Evolutionary conservation across 2,888 invertebrate species (phyloP), one percentile per base, ranked within the genome.

Genomic region (Anthophora plumipes): DNA sequence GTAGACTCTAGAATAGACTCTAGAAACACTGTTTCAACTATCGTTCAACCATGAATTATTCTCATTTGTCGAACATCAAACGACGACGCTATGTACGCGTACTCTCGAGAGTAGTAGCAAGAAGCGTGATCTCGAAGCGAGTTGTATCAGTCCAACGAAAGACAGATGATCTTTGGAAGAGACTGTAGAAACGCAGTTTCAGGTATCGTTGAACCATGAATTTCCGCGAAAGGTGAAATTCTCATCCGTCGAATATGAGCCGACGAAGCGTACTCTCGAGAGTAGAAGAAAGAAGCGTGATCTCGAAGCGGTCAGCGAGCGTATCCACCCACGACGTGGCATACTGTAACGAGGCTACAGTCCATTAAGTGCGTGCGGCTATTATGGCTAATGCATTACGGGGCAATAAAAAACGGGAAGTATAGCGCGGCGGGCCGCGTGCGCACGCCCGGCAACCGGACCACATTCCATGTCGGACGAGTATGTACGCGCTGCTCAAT

Each of bases 381-480:
- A 91, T 91, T 92, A 90, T 91, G 91, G 90, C 91, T 92, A 91
- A 92, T 91, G 91, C 91, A 90, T 91, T 92, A 90, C 90, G 87
- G 89, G 89, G 89, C 89, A 82, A 90, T 89, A 88, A 88, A 89
- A 89, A 91, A 89, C 83, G 85, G 83, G 84, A 85, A 89, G 86
- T 89, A 88, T 89, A 89, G 89, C 84, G 72, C 81, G 68, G 82
- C 66, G 71, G 80, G 77, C 77, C 73, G 74, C 70, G 77, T 72
- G 77, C 81, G 85, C 82, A 82, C 85, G 86, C 77, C 83, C 82
- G 85, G 78, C 80, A 80, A 82, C 80, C 91, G 89, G 92, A 91
- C 92, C 92, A 91, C 93, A 93, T 93, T 93, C 93, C 93, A 91
- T 89, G 89, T 91, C 89, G 88, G 89, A 91, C 89, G 90, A 90